These are phyloP conservation scores for Anolis apletophallus DNA, from an alignment of 2,797 vertebrate genomes.

Conservation along the genomic window DNA sequence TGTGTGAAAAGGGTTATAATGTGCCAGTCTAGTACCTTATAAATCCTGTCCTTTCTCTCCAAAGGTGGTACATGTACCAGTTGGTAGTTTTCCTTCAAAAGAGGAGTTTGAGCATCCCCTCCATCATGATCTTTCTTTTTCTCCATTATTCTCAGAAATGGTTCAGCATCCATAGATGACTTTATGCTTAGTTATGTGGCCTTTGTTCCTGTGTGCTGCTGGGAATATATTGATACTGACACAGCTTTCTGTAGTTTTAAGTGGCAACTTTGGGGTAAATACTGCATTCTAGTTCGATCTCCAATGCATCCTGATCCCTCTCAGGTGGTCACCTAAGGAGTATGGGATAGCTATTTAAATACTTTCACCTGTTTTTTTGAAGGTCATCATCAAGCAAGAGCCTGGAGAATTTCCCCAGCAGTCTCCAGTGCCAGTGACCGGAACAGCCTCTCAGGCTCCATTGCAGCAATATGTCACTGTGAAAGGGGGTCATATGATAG, in stretches of 20 bases:
- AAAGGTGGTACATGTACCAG: too few species aligned
- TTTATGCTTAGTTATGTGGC: too few species aligned
- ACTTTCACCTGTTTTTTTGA: not conserved
- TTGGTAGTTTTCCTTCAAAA: not conserved
- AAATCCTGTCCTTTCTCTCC: not conserved
- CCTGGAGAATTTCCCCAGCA: slow-evolving; percentile 90
- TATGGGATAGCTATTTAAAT: not conserved
- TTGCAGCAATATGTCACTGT: slow-evolving; percentile 94
- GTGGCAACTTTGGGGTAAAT: not conserved
- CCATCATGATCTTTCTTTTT: not conserved
- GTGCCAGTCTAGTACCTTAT: not conserved
- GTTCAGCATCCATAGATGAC: too few species aligned
- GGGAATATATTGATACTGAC: not conserved
- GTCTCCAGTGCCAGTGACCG: slow-evolving; percentile 79
- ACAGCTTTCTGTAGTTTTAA: not conserved
- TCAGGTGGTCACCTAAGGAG: not conserved
- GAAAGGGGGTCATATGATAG: slow-evolving; percentile 96
- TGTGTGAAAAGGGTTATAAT: not conserved
- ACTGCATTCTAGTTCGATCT: not conserved
- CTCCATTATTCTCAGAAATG: too few species aligned
- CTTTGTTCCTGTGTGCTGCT: not conserved
- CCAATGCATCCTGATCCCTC: not conserved
- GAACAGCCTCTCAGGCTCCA: slow-evolving; percentile 83
- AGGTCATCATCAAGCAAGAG: slow-evolving; percentile 99
- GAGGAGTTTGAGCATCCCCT: not conserved